Evolutionary conservation across 1,140 invertebrate species (phyloP).

Genomic region (Saccostrea cuccullata): DNA sequence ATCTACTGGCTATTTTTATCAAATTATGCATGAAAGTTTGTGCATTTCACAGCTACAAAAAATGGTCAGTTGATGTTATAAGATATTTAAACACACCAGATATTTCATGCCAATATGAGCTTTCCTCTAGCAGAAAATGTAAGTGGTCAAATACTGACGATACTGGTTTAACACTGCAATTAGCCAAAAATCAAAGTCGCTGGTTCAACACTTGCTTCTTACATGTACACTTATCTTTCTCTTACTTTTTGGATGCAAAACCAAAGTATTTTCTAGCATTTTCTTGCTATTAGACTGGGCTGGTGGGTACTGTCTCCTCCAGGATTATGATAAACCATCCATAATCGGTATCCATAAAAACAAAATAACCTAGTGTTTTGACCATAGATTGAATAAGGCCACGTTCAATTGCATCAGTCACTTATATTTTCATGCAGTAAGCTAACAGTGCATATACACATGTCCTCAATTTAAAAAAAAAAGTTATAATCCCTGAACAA

Average conservation of each 20-base stretch:
- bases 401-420: constrained; percentile 7
- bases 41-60: background rate
- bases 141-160: background rate
- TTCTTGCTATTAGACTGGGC: too few relatives aligned
- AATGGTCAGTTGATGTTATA: background rate
- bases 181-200: too few relatives aligned
- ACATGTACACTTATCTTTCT: too few relatives aligned
- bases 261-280: too few relatives aligned
- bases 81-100: background rate
- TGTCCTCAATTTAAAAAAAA: background rate
- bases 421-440: background rate
- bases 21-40: background rate
- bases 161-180: background rate
- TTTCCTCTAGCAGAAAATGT: background rate
- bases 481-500: constrained; percentile 10
- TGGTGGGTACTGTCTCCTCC: too few relatives aligned
- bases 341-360: too few relatives aligned
- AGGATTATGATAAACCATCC: too few relatives aligned
- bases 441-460: background rate
- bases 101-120: background rate
- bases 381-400: constrained; percentile 18
- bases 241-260: too few relatives aligned
- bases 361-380: background rate
- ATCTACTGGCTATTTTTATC: background rate
- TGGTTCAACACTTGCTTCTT: too few relatives aligned